A percentile compares a stretch with the other conserved stretches of the same genome.
These are phyloP conservation scores for Drosophila leontia DNA, from an alignment of 1,140 invertebrate species.

Conservation along the genomic window DNA sequence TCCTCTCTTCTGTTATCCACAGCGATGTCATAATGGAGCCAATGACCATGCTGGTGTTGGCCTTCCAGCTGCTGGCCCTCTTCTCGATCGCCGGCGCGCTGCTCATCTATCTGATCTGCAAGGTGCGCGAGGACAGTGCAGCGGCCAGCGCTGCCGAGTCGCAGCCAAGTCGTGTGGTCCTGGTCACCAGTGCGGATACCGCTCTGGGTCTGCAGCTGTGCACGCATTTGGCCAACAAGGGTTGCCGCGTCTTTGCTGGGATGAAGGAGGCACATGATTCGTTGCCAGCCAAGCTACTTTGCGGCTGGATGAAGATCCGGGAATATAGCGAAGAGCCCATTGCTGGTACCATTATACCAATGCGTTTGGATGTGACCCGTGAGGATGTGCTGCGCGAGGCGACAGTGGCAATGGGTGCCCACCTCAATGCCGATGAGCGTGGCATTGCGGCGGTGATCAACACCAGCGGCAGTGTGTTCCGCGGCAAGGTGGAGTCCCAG, in stretches of 20 bases:
- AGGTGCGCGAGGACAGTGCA: slow-evolving; percentile 87
- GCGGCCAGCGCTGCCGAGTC: slow-evolving; percentile 68
- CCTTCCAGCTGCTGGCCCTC: slow-evolving; percentile 91
- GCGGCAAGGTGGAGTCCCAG: slow-evolving; percentile 89
- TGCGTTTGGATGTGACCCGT: slow-evolving; percentile 91
- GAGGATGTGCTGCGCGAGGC: slow-evolving; percentile 92
- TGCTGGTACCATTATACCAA: slow-evolving; percentile 86
- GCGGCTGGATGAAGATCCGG: slow-evolving; percentile 87
- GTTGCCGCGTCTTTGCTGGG: slow-evolving; percentile 92
- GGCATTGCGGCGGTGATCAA: slow-evolving; percentile 93
- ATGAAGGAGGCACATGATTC: slow-evolving; percentile 87
- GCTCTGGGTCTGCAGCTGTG: slow-evolving; percentile 88
- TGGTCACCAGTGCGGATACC: slow-evolving; percentile 92
- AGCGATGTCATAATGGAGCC: slow-evolving; percentile 89
- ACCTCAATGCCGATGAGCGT: slow-evolving; percentile 92
- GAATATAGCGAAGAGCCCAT: slow-evolving; percentile 86
- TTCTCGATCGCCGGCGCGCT: slow-evolving; percentile 92
- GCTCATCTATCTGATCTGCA: slow-evolving; percentile 90
- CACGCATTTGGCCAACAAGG: slow-evolving; percentile 88
- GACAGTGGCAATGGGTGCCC: slow-evolving; percentile 90
- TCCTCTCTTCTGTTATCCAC: slow-evolving; percentile 23
- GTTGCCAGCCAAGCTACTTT: slow-evolving; percentile 86
- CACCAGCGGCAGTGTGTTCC: slow-evolving; percentile 90
- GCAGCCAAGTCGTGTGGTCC: slow-evolving; percentile 86
- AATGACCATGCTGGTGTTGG: slow-evolving; percentile 90